Base-by-base conservation (phyloP, 23 tunicate species). In the Halocynthia roretzi region DNA sequence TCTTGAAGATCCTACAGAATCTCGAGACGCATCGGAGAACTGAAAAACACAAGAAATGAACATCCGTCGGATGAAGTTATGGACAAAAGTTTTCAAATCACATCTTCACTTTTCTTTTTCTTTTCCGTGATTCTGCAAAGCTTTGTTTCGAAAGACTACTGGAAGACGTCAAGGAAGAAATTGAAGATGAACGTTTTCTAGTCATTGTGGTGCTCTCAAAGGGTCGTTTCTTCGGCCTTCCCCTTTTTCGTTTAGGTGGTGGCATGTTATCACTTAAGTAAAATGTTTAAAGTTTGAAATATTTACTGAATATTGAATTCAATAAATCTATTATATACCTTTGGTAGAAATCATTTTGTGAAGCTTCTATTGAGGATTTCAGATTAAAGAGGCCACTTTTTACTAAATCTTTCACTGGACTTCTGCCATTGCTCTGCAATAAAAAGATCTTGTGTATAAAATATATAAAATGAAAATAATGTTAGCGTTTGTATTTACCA, bases 341-440 rank as follows among this genome's bases (percentile, higher is more conserved):
- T 65, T 65, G 48, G 19, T 20, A 65, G 10, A 65, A 15, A 65
- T 65, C 31, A 65, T 65, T 10, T 65, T 48, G n/a, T 11, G 70
- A 9, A 2, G 70, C 22, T 20, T 65, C 70, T 15, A 65, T 31
- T 31, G 44, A 31, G 44, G 44, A 53, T 22, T 22, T 8, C 8
- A 74, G 23, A 18, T 74, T 54, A 64, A 74, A 54, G 15, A 74
- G 56, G 10, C 78, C 50, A 54, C 62, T 74, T n/a, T 74, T 74
- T 6, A 74, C 78, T 17, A 21, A 40, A 56, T 54, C 78, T 54
- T 21, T 54, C 78, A 21, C 78, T 11, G 64, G 56, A 54, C 49
- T 74, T 54, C 56, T 54, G 11, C 56, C 78, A 56, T 62, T 19
- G n/a, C 2, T 19, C 78, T 74, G 62, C 12, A 54, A 54, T 18